phyloP scores from a whole-genome alignment of 1,140 invertebrate genomes.

The Caenorhabditis inopinata region DNA sequence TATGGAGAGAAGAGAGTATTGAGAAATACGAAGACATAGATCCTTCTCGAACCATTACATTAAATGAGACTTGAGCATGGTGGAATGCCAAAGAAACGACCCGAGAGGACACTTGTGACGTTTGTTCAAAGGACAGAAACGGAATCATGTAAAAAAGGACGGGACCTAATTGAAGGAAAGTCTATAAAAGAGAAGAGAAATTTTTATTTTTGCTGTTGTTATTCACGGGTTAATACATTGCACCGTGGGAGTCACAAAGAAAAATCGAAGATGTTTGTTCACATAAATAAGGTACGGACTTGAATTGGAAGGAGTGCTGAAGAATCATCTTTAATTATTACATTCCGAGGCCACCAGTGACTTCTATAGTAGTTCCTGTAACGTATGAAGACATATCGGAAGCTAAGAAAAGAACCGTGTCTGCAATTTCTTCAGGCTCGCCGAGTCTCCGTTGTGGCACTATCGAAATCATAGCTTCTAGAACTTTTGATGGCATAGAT shows the following conservation, averaged over 20 bases:
- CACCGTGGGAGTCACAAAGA: too few relatives aligned
- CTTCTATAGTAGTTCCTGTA: conserved; percentile 79
- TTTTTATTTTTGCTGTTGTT: too few relatives aligned
- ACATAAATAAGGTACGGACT: too few relatives aligned
- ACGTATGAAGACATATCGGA: conserved; percentile 82
- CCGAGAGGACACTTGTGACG: conserved; percentile 24
- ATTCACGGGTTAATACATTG: too few relatives aligned
- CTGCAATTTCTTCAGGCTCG: conserved; percentile 79
- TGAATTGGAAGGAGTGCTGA: too few relatives aligned
- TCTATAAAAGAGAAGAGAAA: too few relatives aligned
- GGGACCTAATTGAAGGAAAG: neutral
- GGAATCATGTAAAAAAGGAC: neutral
- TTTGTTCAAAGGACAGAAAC: neutral
- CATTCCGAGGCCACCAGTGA: conserved; percentile 70
- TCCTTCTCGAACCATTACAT: conserved; percentile 16
- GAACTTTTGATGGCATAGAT: conserved; percentile 76
- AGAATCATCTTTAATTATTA: neutral
- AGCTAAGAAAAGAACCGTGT: conserved; percentile 80
- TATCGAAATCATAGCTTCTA: neutral
- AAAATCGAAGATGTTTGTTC: too few relatives aligned
- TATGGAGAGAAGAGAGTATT: neutral
- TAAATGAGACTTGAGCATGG: conserved; percentile 32
- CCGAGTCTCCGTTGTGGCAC: conserved; percentile 69
- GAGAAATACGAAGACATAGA: neutral
- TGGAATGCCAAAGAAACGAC: neutral